Base-by-base conservation (phyloP, 2,888 invertebrate genomes). In the Cephus nigrinus region DNA sequence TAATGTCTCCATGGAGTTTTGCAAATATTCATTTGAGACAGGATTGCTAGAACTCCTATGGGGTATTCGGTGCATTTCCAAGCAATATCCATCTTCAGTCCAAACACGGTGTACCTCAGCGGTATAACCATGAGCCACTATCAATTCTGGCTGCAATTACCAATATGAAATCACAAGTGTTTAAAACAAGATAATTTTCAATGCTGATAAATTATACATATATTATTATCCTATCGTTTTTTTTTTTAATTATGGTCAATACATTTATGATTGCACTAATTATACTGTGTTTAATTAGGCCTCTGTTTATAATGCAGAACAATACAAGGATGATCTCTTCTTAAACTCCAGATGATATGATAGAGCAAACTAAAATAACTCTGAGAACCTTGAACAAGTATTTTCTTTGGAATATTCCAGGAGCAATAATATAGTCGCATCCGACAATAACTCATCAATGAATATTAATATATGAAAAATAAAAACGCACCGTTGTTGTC, bases 11-110 rank as follows among this genome's bases (percentile, higher is more conserved):
- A 71, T 71, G 12, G 32, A 32, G 15, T 71, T 31, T 23, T 71
- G 31, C 15, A 15, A 55, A 55, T 2, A 55, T 71, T 71, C 71
- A 71, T 71, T 33, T 11, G 71, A 32, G 12, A 32, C 4, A 11
- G 30, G 4, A 32, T 71, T 71, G 12, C 9, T 33, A 71, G 31
- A 32, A 32, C 30, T 33, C 12, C 71, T 31, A 71, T 33, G 32
- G 11, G 92, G 88, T 74, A 93, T 92, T 79, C 93, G 86, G 82
- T 92, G 93, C 75, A 92, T 82, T 11, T 92, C 92, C 73, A 93
- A 83, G 68, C 93, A 91, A 85, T 92, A 92, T 3, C 92, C 92
- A 88, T 93, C 93, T 79, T 89, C 87, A 4, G 93, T 93, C 87
- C 90, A 91, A 74, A 92, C 88, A 77, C 91, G 90, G 84, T 93